Evolutionary conservation across 2,888 invertebrate genomes (phyloP), one percentile per base, ranked within the genome.

Genomic region (Pandemis heparana): DNA sequence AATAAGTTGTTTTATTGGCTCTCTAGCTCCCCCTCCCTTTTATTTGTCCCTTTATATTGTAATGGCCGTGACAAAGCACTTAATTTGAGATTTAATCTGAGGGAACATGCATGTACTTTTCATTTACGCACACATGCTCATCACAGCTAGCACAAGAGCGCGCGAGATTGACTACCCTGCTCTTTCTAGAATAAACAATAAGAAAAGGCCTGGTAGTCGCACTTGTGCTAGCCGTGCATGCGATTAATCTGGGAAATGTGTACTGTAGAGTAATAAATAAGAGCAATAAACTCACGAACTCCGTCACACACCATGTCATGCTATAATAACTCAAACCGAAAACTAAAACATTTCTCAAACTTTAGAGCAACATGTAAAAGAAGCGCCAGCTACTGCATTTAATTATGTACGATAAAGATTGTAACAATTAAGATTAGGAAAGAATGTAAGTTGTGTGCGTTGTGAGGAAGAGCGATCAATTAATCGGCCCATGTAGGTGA

Each of bases 401-500:
- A 56, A 56, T 56, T 56, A 53, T 9, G 7, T 53, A 12, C 56
- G 10, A 56, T 56, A 10, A 56, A 23, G 56, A 56, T 56, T 56
- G 23, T 56, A 56, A 56, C 56, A 23, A 56, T 56, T 56, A 56
- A 56, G 56, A 56, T 56, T 56, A 56, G 10, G 9, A 56, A 56
- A 23, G 23, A 12, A 56, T 61, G 39, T 32, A 38, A 14, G 14
- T 32, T 14, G 75, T 76, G 77, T 76, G 75, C 78, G 76, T n/a
- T n/a, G n/a, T n/a, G 72, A 60, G 63, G 61, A 65, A 41, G 62
- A 60, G 68, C 60, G 59, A 71, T 61, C 60, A 66, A 65, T 66
- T 66, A 71, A 71, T 23, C 65, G 48, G 18, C 65, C 51, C 51
- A 73, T 74, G 87, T 90, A 82, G 89, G 91, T 89, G 90, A 91